Conservation (phyloP, 1,140 invertebrate genomes). For the Cherax destructor region DNA sequence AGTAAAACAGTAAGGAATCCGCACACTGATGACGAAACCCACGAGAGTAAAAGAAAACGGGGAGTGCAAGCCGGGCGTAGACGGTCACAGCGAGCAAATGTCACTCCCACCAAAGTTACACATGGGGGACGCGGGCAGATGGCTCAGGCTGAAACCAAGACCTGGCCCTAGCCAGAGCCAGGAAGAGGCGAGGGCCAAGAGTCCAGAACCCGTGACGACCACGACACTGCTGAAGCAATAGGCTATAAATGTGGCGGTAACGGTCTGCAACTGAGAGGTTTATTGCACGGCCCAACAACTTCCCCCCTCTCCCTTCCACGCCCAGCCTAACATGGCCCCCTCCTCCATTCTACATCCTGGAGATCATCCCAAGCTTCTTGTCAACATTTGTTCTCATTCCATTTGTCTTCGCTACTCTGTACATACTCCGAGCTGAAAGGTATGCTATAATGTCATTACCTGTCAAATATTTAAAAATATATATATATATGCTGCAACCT, state of each 20-base stretch:
- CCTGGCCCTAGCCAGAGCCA: too few relatives aligned
- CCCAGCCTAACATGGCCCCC: not conserved
- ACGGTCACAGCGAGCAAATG: not conserved
- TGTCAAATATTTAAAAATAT: too few relatives aligned
- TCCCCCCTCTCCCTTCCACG: not conserved
- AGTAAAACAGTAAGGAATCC: too few relatives aligned
- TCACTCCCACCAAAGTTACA: not conserved
- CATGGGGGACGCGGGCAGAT: not conserved
- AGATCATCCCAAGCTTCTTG: too few relatives aligned
- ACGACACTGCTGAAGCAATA: not conserved
- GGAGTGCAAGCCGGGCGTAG: not conserved
- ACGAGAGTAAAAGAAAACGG: not conserved
- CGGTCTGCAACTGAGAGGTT: slow-evolving; percentile 3
- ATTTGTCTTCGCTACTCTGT: too few relatives aligned
- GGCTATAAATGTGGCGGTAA: slow-evolving; percentile 5
- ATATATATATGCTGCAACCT: too few relatives aligned
- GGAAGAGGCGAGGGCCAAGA: not conserved
- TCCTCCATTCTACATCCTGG: not conserved
- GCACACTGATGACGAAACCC: not conserved
- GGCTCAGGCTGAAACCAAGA: not conserved
- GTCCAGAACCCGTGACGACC: not conserved
- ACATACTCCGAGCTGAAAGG: too few relatives aligned
- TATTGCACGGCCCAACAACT: slow-evolving; percentile 8
- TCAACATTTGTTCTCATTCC: too few relatives aligned
- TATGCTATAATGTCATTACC: too few relatives aligned